phyloP scores from a whole-genome alignment of 2,113 vertebrate genomes.

The Tragulus kanchil region DNA sequence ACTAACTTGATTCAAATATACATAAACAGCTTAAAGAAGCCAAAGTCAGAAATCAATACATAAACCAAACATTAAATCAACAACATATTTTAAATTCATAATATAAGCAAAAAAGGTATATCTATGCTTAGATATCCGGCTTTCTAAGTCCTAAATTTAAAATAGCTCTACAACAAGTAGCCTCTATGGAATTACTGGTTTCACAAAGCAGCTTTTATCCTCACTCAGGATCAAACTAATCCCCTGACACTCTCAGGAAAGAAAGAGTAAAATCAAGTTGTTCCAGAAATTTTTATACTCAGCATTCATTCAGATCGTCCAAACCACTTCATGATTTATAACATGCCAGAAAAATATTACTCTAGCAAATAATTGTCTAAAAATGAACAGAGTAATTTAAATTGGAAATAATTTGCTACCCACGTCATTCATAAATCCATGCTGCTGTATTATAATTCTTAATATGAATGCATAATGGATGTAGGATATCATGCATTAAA shows the following conservation, averaged over 20 bases:
- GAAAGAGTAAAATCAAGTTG: slow-evolving; percentile 1
- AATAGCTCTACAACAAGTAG: neutral
- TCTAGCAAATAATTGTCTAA: slow-evolving; percentile 55
- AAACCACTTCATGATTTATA: slow-evolving; percentile 13
- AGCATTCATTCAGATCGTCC: slow-evolving; percentile 40
- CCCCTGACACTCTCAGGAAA: neutral
- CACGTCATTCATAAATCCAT: slow-evolving; percentile 69
- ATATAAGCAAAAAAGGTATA: neutral
- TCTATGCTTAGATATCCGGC: slow-evolving; percentile 4
- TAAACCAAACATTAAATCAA: slow-evolving; percentile 45
- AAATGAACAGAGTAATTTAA: slow-evolving; percentile 51
- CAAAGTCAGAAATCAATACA: neutral
- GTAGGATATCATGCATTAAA: slow-evolving; percentile 49
- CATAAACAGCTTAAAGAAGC: neutral
- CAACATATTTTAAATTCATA: slow-evolving; percentile 59
- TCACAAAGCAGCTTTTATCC: slow-evolving; percentile 48
- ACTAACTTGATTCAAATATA: neutral
- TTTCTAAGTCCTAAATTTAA: slow-evolving; percentile 54
- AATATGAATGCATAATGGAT: slow-evolving; percentile 58
- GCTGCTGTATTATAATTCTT: slow-evolving; percentile 53
- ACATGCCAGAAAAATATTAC: slow-evolving; percentile 35
- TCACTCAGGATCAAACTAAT: slow-evolving; percentile 18
- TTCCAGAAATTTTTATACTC: slow-evolving; percentile 54
- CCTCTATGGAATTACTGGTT: slow-evolving; percentile 13
- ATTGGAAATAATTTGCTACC: slow-evolving; percentile 67